Percentiles rank a stretch among this genome's conserved stretches.
phyloP scores from a whole-genome alignment of 2,888 invertebrate species.

The Cheilosia grossa region DNA sequence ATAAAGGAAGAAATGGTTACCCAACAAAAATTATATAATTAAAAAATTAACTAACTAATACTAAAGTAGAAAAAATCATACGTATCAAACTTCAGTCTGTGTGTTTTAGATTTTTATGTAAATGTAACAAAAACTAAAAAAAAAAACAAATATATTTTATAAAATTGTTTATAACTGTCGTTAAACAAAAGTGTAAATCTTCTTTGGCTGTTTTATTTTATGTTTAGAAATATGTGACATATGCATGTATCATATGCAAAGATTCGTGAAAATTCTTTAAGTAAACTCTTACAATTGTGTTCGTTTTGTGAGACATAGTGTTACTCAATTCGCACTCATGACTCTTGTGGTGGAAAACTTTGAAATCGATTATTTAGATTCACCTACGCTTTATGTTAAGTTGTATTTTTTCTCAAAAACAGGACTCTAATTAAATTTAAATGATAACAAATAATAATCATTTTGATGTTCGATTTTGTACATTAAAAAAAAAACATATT shows the following conservation, averaged over 20 bases:
- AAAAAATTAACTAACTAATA: slow-evolving; percentile 67
- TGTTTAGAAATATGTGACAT: slow-evolving; percentile 45
- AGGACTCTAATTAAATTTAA: slow-evolving; percentile 20
- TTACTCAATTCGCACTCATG: slow-evolving; percentile 28
- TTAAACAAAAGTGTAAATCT: slow-evolving; percentile 40
- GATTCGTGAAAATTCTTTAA: slow-evolving; percentile 44
- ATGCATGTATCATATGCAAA: slow-evolving; percentile 44
- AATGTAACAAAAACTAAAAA: slow-evolving; percentile 45
- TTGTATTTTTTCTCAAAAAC: slow-evolving; percentile 12
- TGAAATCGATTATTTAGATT: slow-evolving; percentile 70
- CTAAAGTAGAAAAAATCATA: slow-evolving; percentile 52
- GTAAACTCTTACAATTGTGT: slow-evolving; percentile 45
- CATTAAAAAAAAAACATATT: slow-evolving; percentile 2
- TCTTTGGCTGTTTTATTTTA: slow-evolving; percentile 65
- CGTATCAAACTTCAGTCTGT: slow-evolving; percentile 69
- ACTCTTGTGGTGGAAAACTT: slow-evolving; percentile 53
- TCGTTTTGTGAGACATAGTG: slow-evolving; percentile 42
- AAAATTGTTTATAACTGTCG: slow-evolving; percentile 17
- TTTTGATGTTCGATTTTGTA: slow-evolving; percentile 47
- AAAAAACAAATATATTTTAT: slow-evolving; percentile 5
- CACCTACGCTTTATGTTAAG: slow-evolving; percentile 68
- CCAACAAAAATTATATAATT: slow-evolving; percentile 57
- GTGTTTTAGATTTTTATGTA: slow-evolving; percentile 37
- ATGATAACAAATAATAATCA: slow-evolving; percentile 41
- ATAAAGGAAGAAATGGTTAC: slow-evolving; percentile 33